A percentile compares a stretch with the other conserved stretches of the same genome.
Evolutionary conservation across 92 coral and sea anemone genomes (phyloP).

Genomic region (Virgularia gustaviana): DNA sequence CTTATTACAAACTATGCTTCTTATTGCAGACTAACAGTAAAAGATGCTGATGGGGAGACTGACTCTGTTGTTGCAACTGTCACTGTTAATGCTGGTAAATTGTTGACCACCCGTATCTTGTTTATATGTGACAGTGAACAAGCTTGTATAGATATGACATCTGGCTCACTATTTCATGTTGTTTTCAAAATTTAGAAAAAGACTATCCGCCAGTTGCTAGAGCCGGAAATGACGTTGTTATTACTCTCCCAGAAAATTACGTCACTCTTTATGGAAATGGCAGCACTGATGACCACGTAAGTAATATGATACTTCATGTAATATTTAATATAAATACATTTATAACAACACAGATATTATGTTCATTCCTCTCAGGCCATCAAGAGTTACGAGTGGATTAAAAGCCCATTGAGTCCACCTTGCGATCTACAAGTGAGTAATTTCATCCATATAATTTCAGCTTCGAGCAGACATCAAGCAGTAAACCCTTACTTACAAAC

Average conservation of each 20-base stretch:
- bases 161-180: too few relatives aligned
- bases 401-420: slow-evolving; percentile 91
- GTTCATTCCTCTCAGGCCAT: slow-evolving; percentile 83
- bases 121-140: not conserved
- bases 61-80: slow-evolving; percentile 93
- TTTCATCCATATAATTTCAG: not conserved
- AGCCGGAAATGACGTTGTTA: slow-evolving; percentile 86
- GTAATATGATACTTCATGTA: not conserved
- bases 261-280: slow-evolving; percentile 78
- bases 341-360: too few relatives aligned
- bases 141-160: not conserved
- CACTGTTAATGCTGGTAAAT: slow-evolving; percentile 86
- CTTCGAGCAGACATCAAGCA: too few relatives aligned
- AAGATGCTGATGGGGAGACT: slow-evolving; percentile 85
- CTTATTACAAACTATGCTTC: not conserved
- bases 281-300: slow-evolving; percentile 94
- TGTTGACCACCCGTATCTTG: not conserved
- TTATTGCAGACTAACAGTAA: slow-evolving; percentile 76
- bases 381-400: slow-evolving; percentile 95
- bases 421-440: slow-evolving; percentile 87
- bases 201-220: slow-evolving; percentile 99
- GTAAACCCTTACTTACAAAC: too few relatives aligned
- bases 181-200: slow-evolving; percentile 62
- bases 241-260: slow-evolving; percentile 79
- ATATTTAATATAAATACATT: not conserved